phyloP scores from a whole-genome alignment of 2,888 invertebrate genomes.

The Mycalesis mineus region DNA sequence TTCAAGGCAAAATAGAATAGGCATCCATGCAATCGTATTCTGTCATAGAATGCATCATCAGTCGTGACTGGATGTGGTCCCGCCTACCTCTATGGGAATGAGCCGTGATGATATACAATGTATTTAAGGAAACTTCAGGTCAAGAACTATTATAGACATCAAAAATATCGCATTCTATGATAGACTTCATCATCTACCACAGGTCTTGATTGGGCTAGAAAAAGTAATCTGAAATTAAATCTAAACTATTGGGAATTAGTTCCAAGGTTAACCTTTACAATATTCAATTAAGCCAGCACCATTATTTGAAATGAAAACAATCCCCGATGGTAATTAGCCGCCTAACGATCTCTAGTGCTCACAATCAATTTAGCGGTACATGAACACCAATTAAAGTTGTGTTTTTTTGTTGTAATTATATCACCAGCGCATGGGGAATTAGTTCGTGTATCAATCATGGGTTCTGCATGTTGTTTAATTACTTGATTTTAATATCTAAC shows the following conservation, averaged over 20 bases:
- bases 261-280: conserved; percentile 29
- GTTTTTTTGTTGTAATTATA: conserved; percentile 59
- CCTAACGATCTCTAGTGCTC: conserved; percentile 49
- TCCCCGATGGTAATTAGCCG: conserved; percentile 38
- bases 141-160: no score
- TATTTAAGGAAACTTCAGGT: no score
- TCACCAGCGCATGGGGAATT: conserved; percentile 33
- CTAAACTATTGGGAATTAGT: conserved; percentile 23
- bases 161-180: no score
- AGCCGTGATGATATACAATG: no score
- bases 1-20: no score
- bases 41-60: no score
- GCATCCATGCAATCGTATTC: no score
- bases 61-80: no score
- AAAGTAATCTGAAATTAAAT: no score
- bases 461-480: neutral
- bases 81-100: no score
- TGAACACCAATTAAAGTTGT: conserved; percentile 49
- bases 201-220: neutral
- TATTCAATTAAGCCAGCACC: conserved; percentile 39
- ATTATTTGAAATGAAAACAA: conserved; percentile 42
- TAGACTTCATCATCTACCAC: no score
- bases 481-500: neutral
- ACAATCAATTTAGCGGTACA: conserved; percentile 45
- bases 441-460: conserved; percentile 40